These are phyloP conservation scores for Pelobates fuscus DNA, from an alignment of 2,113 vertebrate genomes.

Conservation along the genomic window DNA sequence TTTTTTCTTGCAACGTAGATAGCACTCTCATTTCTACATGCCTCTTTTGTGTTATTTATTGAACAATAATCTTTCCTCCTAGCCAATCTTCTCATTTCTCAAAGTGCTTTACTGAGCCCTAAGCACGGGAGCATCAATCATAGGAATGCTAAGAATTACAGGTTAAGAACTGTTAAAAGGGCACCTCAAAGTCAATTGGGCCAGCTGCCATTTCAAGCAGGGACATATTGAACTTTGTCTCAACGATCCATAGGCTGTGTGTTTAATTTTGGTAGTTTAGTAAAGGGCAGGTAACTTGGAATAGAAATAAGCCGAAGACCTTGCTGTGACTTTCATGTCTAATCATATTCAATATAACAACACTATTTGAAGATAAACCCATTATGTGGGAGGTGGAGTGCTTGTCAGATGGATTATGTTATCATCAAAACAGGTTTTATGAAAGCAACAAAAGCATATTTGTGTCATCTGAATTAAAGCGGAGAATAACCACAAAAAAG, in stretches of 20 bases:
- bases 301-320: slow-evolving; percentile 40
- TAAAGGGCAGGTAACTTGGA: slow-evolving; percentile 44
- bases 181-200: slow-evolving; percentile 48
- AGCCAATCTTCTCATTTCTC: slow-evolving; percentile 37
- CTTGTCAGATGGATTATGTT: slow-evolving; percentile 28
- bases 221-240: slow-evolving; percentile 46
- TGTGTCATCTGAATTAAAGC: slow-evolving; percentile 7
- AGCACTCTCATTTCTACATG: slow-evolving; percentile 26
- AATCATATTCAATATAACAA: slow-evolving; percentile 39
- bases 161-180: slow-evolving; percentile 44
- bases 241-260: slow-evolving; percentile 40
- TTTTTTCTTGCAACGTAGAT: slow-evolving; percentile 25
- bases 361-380: slow-evolving; percentile 34
- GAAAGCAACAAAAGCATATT: slow-evolving; percentile 3
- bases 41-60: slow-evolving; percentile 42
- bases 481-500: not conserved
- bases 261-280: slow-evolving; percentile 45
- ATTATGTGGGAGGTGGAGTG: not conserved
- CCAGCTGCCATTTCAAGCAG: slow-evolving; percentile 39
- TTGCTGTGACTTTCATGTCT: slow-evolving; percentile 44
- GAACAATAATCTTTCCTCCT: slow-evolving; percentile 44
- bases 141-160: slow-evolving; percentile 43
- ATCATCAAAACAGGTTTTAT: slow-evolving; percentile 21
- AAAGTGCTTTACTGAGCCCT: slow-evolving; percentile 38
- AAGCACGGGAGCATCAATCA: slow-evolving; percentile 43